Conservation (phyloP, 2,797 vertebrate genomes). For the Sardinella longiceps region DNA sequence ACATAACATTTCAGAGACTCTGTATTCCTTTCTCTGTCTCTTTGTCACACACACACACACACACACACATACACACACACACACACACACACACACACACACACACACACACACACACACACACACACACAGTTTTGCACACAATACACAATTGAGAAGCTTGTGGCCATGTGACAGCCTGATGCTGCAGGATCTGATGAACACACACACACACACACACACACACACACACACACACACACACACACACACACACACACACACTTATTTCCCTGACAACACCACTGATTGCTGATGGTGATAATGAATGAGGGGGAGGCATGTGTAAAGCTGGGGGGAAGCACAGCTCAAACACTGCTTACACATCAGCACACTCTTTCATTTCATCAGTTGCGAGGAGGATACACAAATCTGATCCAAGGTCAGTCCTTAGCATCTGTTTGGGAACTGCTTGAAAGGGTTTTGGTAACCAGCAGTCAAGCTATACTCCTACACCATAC, state of each 20-base stretch:
- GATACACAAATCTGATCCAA: constrained; percentile 4
- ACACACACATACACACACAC: constrained; percentile 2
- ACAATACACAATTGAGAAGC: constrained; percentile 69
- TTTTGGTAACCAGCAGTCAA: background rate
- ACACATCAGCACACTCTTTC: background rate
- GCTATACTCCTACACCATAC: background rate
- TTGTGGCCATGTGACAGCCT: constrained; percentile 63
- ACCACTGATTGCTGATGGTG: background rate
- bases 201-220: background rate
- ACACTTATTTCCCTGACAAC: background rate
- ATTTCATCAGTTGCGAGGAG: background rate
- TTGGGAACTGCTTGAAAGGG: background rate
- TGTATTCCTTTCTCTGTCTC: no score
- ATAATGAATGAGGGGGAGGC: background rate
- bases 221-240: background rate
- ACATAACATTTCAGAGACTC: no score
- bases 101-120: constrained; percentile 24
- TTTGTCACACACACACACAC: background rate
- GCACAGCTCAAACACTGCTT: background rate
- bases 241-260: background rate
- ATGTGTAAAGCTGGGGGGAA: background rate
- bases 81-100: background rate
- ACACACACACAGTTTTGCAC: constrained; percentile 58
- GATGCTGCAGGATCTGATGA: constrained; percentile 39
- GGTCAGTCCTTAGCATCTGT: background rate